Conservation (phyloP, 2,113 vertebrate species). For the Atherinomorus stipes region DNA sequence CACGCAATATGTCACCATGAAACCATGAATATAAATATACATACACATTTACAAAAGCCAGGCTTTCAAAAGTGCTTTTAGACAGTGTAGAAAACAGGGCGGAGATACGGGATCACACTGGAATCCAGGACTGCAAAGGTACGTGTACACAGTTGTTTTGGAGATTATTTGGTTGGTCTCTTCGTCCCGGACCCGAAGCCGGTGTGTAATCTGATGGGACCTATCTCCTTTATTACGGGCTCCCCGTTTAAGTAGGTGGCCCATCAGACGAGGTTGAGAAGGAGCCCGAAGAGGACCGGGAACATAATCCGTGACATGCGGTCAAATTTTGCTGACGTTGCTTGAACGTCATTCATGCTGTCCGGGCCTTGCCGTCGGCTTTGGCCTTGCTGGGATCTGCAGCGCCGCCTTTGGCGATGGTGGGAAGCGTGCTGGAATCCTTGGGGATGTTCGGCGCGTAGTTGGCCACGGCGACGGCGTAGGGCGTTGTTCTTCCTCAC, state of each 20-base stretch:
- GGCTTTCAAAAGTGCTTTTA: slow-evolving; percentile 82
- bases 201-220: slow-evolving; percentile 87
- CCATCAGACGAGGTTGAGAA: slow-evolving; percentile 99
- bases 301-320: slow-evolving; percentile 99
- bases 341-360: slow-evolving; percentile 98
- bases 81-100: slow-evolving; percentile 82
- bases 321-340: slow-evolving; percentile 99
- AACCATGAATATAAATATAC: slow-evolving; percentile 77
- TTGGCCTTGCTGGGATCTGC: slow-evolving; percentile 89
- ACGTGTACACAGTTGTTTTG: slow-evolving; percentile 90
- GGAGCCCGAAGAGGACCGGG: slow-evolving; percentile 94
- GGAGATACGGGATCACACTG: slow-evolving; percentile 72
- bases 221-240: slow-evolving; percentile 92
- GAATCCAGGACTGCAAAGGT: slow-evolving; percentile 82
- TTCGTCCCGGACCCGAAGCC: slow-evolving; percentile 81
- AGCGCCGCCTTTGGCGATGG: slow-evolving; percentile 93
- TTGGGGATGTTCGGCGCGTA: slow-evolving; percentile 97
- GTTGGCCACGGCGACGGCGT: slow-evolving; percentile 97
- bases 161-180: slow-evolving; percentile 91
- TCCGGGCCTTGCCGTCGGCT: slow-evolving; percentile 90
- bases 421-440: slow-evolving; percentile 93
- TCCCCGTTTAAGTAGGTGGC: slow-evolving; percentile 98
- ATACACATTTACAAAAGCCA: slow-evolving; percentile 83
- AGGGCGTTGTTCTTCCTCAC: slow-evolving; percentile 98
- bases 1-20: slow-evolving; percentile 73